Percentiles rank a stretch among this genome's conserved stretches.
These are phyloP conservation scores for Mallotus villosus DNA, from an alignment of 2,797 vertebrate genomes.

Conservation along the genomic window DNA sequence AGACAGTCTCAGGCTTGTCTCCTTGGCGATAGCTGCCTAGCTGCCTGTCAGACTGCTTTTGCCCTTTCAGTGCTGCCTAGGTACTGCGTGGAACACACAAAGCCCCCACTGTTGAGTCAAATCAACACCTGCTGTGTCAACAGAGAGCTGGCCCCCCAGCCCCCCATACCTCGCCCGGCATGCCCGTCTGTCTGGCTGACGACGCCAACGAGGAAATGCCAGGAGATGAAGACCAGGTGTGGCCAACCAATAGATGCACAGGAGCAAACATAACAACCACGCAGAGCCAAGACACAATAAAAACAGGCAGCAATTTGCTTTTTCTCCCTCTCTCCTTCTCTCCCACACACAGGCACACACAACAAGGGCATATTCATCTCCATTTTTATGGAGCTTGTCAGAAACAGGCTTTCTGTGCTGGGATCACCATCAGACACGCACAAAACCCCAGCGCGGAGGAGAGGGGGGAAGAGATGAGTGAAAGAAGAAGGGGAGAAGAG, in stretches of 20 bases:
- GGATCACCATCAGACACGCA: constrained; percentile 32
- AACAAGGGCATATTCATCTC: constrained; percentile 37
- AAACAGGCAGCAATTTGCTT: constrained; percentile 12
- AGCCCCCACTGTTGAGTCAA: constrained; percentile 60
- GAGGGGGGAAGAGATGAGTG: constrained; percentile 35
- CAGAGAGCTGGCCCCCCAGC: constrained; percentile 41
- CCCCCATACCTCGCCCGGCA: neutral
- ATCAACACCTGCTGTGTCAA: constrained; percentile 74
- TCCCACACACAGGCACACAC: constrained; percentile 29
- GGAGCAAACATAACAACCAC: constrained; percentile 9
- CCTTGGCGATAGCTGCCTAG: neutral
- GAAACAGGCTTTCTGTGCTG: constrained; percentile 50
- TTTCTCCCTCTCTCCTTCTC: constrained; percentile 41
- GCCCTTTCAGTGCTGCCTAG: constrained; percentile 48
- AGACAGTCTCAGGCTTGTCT: constrained; percentile 28
- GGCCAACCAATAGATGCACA: constrained; percentile 25
- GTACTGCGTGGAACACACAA: constrained; percentile 64
- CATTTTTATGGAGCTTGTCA: constrained; percentile 53
- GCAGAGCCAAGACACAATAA: constrained; percentile 12
- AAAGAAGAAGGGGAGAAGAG: constrained; percentile 39
- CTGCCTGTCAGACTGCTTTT: constrained; percentile 40
- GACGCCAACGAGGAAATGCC: constrained; percentile 41
- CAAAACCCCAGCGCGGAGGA: constrained; percentile 22
- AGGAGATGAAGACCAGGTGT: constrained; percentile 60
- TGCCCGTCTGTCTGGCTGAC: neutral